Conservation (phyloP, 1,140 invertebrate species). For the Zaprionus nigranus region DNA sequence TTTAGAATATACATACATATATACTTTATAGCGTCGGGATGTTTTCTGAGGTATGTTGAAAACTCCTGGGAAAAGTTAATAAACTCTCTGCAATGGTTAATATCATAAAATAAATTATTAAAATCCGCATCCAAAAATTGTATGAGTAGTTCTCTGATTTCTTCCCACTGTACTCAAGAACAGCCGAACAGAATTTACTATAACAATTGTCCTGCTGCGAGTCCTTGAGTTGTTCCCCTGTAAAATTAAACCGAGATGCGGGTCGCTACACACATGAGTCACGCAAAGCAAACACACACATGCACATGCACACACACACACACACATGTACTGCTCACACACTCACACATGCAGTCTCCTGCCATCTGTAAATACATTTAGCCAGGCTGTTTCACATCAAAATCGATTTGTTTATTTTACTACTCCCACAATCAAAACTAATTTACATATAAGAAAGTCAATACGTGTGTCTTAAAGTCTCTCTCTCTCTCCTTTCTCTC, state of each 20-base stretch:
- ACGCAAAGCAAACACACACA: conserved; percentile 25
- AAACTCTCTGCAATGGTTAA: too few relatives aligned
- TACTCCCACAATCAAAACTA: conserved; percentile 50
- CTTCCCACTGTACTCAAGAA: conserved; percentile 7
- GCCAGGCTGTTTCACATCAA: conserved; percentile 48
- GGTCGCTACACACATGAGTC: conserved; percentile 26
- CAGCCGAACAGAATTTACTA: conserved; percentile 1
- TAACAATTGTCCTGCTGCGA: conserved; percentile 31
- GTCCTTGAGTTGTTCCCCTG: conserved; percentile 36
- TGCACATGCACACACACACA: conserved; percentile 13
- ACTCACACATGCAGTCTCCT: conserved; percentile 7
- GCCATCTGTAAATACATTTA: conserved; percentile 10
- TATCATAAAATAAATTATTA: too few relatives aligned
- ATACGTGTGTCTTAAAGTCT: conserved; percentile 21
- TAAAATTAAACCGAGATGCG: conserved; percentile 60
- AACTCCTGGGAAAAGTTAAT: too few relatives aligned
- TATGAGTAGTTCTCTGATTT: neutral
- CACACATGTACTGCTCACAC: conserved; percentile 7
- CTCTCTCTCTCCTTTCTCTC: neutral
- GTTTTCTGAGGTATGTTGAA: too few relatives aligned
- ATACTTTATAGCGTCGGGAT: too few relatives aligned
- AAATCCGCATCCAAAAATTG: too few relatives aligned
- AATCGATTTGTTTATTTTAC: conserved; percentile 53
- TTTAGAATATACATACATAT: too few relatives aligned
- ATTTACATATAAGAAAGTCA: conserved; percentile 62